These are phyloP conservation scores for Chironomus tepperi DNA, from an alignment of 1,140 invertebrate species.

Conservation along the genomic window DNA sequence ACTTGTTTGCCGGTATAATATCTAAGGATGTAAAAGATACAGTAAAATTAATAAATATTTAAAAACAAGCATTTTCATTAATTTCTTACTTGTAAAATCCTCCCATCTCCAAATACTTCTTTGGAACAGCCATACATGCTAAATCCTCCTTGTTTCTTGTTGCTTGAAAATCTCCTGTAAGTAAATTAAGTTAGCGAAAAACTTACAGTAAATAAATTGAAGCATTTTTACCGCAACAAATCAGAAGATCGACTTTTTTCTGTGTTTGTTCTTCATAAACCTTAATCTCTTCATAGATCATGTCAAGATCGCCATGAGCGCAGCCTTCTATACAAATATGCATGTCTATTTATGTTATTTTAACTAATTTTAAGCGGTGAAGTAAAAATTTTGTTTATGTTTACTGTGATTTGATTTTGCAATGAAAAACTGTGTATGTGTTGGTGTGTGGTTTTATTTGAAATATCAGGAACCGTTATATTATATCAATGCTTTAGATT, in stretches of 20 bases:
- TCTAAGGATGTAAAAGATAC: conserved; percentile 44
- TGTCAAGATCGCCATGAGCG: conserved; percentile 93
- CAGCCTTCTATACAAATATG: conserved; percentile 67
- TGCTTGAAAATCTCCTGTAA: conserved; percentile 80
- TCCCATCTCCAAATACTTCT: conserved; percentile 84
- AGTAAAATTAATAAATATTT: neutral
- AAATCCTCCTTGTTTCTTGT: conserved; percentile 71
- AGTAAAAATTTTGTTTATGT: too few species aligned
- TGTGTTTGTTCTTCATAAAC: conserved; percentile 58
- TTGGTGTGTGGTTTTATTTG: too few species aligned
- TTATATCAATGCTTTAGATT: too few species aligned
- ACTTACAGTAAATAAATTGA: neutral
- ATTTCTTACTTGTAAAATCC: conserved; percentile 89
- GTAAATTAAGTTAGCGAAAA: neutral
- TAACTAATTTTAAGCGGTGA: too few species aligned
- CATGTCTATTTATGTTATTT: neutral
- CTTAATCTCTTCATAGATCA: conserved; percentile 81
- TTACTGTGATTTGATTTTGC: too few species aligned
- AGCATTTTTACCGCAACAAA: conserved; percentile 68
- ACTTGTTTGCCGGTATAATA: conserved; percentile 91
- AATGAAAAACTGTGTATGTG: too few species aligned
- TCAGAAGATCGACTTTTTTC: conserved; percentile 76
- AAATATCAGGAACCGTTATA: too few species aligned
- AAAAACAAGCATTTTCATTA: neutral
- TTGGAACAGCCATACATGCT: conserved; percentile 87